phyloP scores from a whole-genome alignment of 2,888 invertebrate genomes.

The Piscicola geometra region DNA sequence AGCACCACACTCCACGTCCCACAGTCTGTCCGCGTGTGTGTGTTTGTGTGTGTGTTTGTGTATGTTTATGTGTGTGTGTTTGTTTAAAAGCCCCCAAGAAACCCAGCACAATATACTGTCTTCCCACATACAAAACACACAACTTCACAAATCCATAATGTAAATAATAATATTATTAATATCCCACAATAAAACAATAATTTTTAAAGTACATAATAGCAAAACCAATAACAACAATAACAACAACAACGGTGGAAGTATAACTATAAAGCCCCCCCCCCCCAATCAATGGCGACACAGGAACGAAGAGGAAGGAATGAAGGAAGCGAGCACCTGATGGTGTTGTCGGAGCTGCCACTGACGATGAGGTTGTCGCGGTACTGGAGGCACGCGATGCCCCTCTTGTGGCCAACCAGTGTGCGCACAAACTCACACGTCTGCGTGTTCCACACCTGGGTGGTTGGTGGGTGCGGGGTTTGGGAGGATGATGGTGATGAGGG shows the following conservation, averaged over 20 bases:
- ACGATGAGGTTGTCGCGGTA: constrained; percentile 68
- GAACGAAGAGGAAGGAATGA: constrained; percentile 69
- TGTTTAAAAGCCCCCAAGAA: too few species aligned
- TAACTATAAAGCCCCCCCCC: not conserved
- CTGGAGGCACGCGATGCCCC: too few species aligned
- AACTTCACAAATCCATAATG: too few species aligned
- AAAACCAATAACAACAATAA: not conserved
- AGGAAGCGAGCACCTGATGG: constrained; percentile 69
- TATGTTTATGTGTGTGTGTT: too few species aligned
- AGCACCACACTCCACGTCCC: constrained; percentile 74
- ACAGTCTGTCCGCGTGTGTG: constrained; percentile 63
- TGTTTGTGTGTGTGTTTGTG: too few species aligned
- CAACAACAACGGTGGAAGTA: not conserved
- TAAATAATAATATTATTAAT: too few species aligned
- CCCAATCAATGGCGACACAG: constrained; percentile 50
- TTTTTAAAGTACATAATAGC: not conserved
- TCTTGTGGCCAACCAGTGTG: too few species aligned
- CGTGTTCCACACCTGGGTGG: constrained; percentile 90
- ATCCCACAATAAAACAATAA: not conserved
- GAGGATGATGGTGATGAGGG: too few species aligned
- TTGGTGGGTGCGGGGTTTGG: too few species aligned
- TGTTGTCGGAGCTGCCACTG: constrained; percentile 65
- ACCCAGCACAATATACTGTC: too few species aligned
- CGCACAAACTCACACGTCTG: constrained; percentile 96
- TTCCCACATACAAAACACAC: too few species aligned